Percentiles rank a stretch among this genome's conserved stretches.
phyloP scores from a whole-genome alignment of 1,140 invertebrate genomes.

The Diprion similis region DNA sequence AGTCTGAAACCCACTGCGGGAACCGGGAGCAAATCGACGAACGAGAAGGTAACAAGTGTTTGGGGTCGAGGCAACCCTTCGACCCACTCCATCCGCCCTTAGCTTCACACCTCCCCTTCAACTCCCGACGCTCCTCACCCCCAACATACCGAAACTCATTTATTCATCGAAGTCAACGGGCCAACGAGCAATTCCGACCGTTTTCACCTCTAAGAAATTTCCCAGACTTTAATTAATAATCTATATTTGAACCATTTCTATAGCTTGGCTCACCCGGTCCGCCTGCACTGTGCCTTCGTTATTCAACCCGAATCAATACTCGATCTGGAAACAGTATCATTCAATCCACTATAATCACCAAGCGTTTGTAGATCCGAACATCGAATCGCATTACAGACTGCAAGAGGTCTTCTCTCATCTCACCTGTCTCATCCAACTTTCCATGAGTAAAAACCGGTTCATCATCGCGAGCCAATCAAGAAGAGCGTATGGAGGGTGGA shows the following conservation, averaged over 20 bases:
- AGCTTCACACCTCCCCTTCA: background rate
- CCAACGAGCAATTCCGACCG: conserved; percentile 4
- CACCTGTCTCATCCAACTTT: too few species aligned
- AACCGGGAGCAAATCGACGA: background rate
- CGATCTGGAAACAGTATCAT: background rate
- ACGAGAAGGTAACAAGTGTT: conserved; percentile 7
- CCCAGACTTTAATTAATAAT: conserved; percentile 8
- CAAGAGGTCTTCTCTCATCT: too few species aligned
- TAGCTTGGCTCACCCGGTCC: background rate
- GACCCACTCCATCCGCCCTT: background rate
- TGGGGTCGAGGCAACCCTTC: background rate
- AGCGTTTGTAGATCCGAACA: too few species aligned
- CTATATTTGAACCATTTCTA: background rate
- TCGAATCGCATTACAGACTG: too few species aligned
- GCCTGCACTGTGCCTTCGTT: background rate
- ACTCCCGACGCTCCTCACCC: background rate
- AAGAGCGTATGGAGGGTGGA: too few species aligned
- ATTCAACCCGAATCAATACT: background rate
- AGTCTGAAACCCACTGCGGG: background rate
- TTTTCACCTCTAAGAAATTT: conserved; percentile 2
- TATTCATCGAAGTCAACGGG: conserved; percentile 1
- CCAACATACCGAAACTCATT: background rate
- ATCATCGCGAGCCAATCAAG: too few species aligned
- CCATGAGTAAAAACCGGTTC: too few species aligned
- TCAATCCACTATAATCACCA: too few species aligned